Percentiles rank a stretch among this genome's conserved stretches.
phyloP scores from a whole-genome alignment of 2,113 vertebrate species.

The Oncorhynchus gorbuscha region DNA sequence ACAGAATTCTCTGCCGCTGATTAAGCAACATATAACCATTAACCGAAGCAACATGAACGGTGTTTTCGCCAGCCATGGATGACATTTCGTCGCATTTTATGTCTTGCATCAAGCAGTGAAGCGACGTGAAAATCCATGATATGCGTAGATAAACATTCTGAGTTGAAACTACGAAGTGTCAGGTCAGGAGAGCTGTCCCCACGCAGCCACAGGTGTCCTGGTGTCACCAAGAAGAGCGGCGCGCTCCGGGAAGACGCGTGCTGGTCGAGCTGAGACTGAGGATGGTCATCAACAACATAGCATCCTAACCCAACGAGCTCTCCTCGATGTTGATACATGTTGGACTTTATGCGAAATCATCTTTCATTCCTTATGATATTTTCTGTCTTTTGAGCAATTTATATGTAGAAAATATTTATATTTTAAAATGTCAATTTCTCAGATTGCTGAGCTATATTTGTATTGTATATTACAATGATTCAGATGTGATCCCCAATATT shows the following conservation, averaged over 20 bases:
- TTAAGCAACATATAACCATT: not conserved
- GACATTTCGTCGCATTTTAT: constrained; percentile 12
- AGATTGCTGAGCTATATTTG: constrained; percentile 83
- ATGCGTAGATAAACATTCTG: no score
- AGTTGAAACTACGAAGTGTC: not conserved
- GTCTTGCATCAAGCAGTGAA: constrained; percentile 19
- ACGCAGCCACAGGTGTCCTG: not conserved
- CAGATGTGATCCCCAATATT: constrained; percentile 47
- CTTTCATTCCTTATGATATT: constrained; percentile 4
- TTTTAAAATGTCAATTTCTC: constrained; percentile 75
- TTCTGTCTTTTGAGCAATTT: constrained; percentile 35
- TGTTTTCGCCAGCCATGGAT: not conserved
- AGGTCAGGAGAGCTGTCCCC: not conserved
- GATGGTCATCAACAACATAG: not conserved
- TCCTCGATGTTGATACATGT: not conserved
- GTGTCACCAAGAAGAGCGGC: not conserved
- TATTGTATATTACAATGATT: constrained; percentile 91
- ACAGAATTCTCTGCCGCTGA: constrained; percentile 83
- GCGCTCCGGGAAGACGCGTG: not conserved
- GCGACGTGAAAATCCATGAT: not conserved
- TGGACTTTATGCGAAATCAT: constrained; percentile 22
- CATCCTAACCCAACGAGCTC: constrained; percentile 18
- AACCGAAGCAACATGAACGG: not conserved
- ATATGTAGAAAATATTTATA: constrained; percentile 46
- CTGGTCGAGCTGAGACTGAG: not conserved